These are phyloP conservation scores for Lithobates pipiens DNA, from an alignment of 2,797 vertebrate species.

Conservation along the genomic window DNA sequence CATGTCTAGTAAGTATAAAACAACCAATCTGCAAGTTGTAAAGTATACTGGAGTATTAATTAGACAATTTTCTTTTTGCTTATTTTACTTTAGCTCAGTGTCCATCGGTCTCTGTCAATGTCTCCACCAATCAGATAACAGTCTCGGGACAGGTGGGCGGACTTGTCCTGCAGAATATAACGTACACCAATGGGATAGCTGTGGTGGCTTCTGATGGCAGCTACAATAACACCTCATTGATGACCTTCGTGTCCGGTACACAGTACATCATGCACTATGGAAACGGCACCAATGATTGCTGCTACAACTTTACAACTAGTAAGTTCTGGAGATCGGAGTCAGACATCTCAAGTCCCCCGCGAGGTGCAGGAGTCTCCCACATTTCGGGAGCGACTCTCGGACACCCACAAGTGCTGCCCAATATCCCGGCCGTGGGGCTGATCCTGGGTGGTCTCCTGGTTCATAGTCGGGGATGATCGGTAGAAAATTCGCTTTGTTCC, in stretches of 20 bases:
- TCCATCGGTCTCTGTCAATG: background rate
- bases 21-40: too few relatives aligned
- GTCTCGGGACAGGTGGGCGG: background rate
- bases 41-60: too few relatives aligned
- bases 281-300: constrained; percentile 20
- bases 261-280: constrained; percentile 34
- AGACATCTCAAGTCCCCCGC: too few relatives aligned
- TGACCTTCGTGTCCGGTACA: constrained; percentile 19
- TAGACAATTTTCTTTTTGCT: too few relatives aligned
- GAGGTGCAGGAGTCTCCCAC: too few relatives aligned
- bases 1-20: too few relatives aligned
- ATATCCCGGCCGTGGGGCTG: too few relatives aligned
- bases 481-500: too few relatives aligned
- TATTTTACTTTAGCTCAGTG: background rate
- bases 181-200: background rate
- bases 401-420: too few relatives aligned
- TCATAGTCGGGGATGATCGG: too few relatives aligned
- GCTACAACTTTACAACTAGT: constrained; percentile 38
- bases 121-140: background rate
- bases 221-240: constrained; percentile 2
- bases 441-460: too few relatives aligned
- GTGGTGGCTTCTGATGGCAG: background rate
- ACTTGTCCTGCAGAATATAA: constrained; percentile 17
- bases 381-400: too few relatives aligned
- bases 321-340: background rate